A percentile compares a stretch with the other conserved stretches of the same genome.
phyloP scores from a whole-genome alignment of 2,113 vertebrate genomes.

The Saccopteryx bilineata region DNA sequence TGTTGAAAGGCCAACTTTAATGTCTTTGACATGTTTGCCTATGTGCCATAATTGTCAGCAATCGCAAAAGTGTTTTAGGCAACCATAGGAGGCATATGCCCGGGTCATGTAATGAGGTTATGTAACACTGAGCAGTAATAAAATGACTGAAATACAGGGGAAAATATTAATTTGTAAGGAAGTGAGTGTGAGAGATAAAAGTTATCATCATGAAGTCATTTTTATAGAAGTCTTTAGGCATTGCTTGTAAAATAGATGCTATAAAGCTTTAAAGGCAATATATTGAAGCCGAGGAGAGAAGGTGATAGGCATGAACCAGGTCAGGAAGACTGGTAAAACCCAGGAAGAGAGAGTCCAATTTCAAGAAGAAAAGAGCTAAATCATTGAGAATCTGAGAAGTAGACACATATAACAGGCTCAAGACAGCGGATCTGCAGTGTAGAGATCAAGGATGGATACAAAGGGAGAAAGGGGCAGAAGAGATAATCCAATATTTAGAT shows the following conservation, averaged over 20 bases:
- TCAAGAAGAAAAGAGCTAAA: neutral
- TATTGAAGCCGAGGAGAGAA: neutral
- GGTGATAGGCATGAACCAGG: neutral
- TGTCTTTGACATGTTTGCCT: neutral
- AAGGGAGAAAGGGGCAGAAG: neutral
- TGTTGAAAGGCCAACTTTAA: neutral
- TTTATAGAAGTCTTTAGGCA: neutral
- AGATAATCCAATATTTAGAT: neutral
- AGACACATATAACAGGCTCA: neutral
- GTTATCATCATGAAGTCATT: neutral
- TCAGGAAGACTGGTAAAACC: neutral
- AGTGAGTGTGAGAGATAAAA: neutral
- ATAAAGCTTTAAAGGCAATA: neutral
- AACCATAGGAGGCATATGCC: neutral
- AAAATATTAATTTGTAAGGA: neutral
- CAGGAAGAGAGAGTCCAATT: neutral
- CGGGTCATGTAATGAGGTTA: neutral
- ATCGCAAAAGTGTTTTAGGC: conserved; percentile 41
- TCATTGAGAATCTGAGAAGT: neutral
- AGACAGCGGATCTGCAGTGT: neutral
- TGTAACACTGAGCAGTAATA: neutral
- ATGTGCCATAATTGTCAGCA: neutral
- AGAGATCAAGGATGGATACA: neutral
- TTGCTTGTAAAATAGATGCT: neutral
- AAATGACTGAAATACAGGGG: conserved; percentile 1